These are phyloP conservation scores for Saturnia pavonia DNA, from an alignment of 2,888 invertebrate genomes.

Conservation along the genomic window DNA sequence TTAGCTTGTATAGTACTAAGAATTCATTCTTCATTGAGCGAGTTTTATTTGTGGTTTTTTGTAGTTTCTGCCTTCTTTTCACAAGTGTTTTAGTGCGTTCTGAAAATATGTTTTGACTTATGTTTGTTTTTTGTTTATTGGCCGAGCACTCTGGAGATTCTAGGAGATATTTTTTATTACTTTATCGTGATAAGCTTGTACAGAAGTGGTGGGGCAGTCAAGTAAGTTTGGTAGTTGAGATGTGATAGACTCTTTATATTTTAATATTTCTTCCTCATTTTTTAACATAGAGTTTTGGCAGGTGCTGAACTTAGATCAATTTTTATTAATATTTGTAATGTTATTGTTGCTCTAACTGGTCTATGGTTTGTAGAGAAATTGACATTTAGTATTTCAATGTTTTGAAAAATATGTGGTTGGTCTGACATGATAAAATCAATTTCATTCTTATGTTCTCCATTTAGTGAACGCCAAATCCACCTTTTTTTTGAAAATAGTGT, in stretches of 20 bases:
- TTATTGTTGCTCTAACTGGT: not conserved
- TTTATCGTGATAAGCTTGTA: not conserved
- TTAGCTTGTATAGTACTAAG: constrained; percentile 24
- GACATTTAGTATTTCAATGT: constrained; percentile 1
- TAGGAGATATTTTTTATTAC: not conserved
- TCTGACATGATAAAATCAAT: constrained; percentile 23
- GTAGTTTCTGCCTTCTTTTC: too few species aligned
- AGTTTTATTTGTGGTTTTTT: too few species aligned
- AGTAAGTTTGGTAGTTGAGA: not conserved
- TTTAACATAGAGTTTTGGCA: not conserved
- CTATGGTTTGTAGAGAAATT: constrained; percentile 15
- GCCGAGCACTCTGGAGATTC: not conserved
- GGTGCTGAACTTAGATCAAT: not conserved
- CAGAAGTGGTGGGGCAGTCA: not conserved
- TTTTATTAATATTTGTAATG: not conserved
- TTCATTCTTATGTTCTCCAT: constrained; percentile 18
- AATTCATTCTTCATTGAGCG: constrained; percentile 26
- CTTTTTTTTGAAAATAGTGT: too few species aligned
- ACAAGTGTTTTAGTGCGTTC: too few species aligned
- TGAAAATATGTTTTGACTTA: too few species aligned
- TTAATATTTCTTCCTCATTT: not conserved
- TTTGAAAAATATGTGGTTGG: too few species aligned
- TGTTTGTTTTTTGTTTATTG: not conserved
- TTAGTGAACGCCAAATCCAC: constrained; percentile 23
- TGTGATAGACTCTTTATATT: too few species aligned